Base-by-base conservation (phyloP, 1,140 invertebrate species). In the Hyles euphorbiae region DNA sequence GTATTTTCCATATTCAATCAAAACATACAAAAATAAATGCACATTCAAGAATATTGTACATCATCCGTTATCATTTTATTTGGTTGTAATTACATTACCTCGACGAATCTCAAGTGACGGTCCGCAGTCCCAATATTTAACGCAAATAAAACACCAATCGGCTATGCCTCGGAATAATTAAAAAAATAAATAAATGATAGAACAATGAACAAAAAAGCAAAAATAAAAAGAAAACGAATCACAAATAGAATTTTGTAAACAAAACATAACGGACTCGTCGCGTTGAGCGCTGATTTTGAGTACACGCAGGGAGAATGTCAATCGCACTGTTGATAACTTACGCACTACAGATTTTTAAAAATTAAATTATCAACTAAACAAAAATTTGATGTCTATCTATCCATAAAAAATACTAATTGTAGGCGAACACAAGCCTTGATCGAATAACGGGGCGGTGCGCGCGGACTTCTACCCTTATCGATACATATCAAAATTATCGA, bases 211-310 rank as follows among this genome's bases (percentile, higher is more conserved):
- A 52, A 10, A 53, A 40, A 34, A 53, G 12, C 11, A 53, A 53
- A 53, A 43, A 36, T 11, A 44, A 32, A 54, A 54, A 40, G 8
- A 54, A 53, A 33, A 43, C 52, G 36, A n/a, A 40, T 40, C 36
- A 61, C 56, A 61, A 58, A 71, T 71, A 74, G 72, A 75, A 70
- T 75, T 72, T 70, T 54, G 58, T 61, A 75, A 75, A 68, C 64
- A 72, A 68, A 75, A 75, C 72, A 65, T 68, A 67, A 71, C 63
- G 11, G 36, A 0, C 5, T 8, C 5, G 4, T 40, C 8, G 36
- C 36, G 36, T 40, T 40, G 36, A 5, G 36, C 36, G 36, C 36
- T 40, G 36, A 40, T 40, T 40, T 40, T 40, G 36, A 40, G 36
- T 40, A 40, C 36, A 40, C 36, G 8, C 36, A 40, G 36, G 36